Evolutionary conservation across 2,797 vertebrate genomes (phyloP), one percentile per base, ranked within the genome.

Genomic region (Sebastes melanostomus): DNA sequence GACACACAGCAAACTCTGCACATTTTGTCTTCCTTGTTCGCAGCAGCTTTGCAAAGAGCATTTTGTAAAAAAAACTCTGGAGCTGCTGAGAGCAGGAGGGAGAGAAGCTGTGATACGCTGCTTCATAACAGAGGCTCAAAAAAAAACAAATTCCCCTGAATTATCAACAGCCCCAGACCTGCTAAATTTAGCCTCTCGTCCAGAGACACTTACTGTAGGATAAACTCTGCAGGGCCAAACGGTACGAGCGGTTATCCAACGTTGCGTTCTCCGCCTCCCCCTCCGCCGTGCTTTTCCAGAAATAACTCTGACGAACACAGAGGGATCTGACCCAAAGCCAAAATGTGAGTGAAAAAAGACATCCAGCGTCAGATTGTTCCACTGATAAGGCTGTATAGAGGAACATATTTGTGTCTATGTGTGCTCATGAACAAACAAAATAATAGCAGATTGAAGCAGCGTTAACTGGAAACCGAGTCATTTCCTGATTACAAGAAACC

Each of bases 1-100:
- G 92, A 92, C 91, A 94, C 77, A 60, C 42, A 84, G 92, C 89
- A 72, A 89, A 83, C 88, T 84, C 85, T 82, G 92, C 91, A 89
- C 72, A 84, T 93, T 92, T 87, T 42, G 58, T 73, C 66, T 78
- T 36, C 54, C 79, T 66, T 77, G 83, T 78, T 82, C 20, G 6
- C 60, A 61, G 69, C 80, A 83, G 74, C 38, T 38, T 52, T 36
- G 56, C 62, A 83, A 75, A 81, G 65, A 82, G 74, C 68, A 20
- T 55, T 86, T 91, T 88, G 87, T 72, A 80, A 77, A 80, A 89
- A 84, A 78, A 89, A 84, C 62, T 89, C 91, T 85, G 87, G 63
- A 73, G 67, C 73, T 29, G 67, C 78, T 75, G 74, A 79, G 77
- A 84, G 73, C 72, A 63, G 68, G 80, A 25, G 70, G 2, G 61